Conservation (phyloP, 23 tunicate genomes). For the Corella eumyota region DNA sequence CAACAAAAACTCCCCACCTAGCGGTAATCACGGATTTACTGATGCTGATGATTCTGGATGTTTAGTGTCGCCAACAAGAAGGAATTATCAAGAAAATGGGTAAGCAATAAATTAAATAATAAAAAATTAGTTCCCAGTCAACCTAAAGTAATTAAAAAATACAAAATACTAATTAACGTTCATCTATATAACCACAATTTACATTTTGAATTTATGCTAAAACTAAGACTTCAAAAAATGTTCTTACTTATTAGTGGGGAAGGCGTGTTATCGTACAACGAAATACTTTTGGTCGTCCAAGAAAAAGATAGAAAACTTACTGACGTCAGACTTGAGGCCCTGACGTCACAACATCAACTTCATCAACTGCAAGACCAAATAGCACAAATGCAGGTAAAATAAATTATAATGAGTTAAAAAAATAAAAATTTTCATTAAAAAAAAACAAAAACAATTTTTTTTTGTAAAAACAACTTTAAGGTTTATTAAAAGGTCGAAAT, state of each 20-base stretch:
- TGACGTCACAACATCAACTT: conserved; percentile 83
- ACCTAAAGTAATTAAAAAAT: too few species aligned
- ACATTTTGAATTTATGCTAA: too few species aligned
- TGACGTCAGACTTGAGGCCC: conserved; percentile 69
- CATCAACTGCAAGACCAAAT: conserved; percentile 89
- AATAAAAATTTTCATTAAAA: not conserved
- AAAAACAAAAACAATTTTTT: too few species aligned
- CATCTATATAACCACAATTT: too few species aligned
- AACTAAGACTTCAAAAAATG: too few species aligned
- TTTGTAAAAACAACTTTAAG: too few species aligned
- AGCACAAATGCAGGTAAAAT: conserved; percentile 70
- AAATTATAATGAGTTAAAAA: not conserved
- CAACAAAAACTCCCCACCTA: conserved; percentile 36
- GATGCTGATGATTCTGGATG: conserved; percentile 58
- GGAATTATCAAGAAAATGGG: not conserved
- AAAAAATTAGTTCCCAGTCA: too few species aligned
- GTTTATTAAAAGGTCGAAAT: not conserved
- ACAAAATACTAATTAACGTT: too few species aligned
- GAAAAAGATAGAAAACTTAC: conserved; percentile 87
- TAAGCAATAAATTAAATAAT: too few species aligned
- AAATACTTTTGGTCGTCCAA: conserved; percentile 40
- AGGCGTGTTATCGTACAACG: conserved; percentile 19
- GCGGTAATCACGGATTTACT: conserved; percentile 19
- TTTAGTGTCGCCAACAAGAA: conserved; percentile 25
- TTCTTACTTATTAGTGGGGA: too few species aligned